Evolutionary conservation across 1,140 invertebrate species (phyloP), one percentile per base, ranked within the genome.

Genomic region (Meloidogyne chitwoodi): DNA sequence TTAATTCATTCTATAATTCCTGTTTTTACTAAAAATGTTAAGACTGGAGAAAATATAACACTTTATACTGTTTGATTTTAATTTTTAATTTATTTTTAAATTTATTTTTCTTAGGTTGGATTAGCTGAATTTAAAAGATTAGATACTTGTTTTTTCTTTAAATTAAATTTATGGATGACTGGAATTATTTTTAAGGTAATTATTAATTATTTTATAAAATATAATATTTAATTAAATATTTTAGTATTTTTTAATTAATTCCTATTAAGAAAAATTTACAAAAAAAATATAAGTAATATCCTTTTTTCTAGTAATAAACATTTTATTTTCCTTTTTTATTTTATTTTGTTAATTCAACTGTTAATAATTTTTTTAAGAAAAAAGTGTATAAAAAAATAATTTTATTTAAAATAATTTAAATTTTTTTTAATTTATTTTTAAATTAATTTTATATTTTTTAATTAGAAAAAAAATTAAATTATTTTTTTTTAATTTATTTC

Each of bases 101-200:
- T 48, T 19, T 19, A 22, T n/a, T 56, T n/a, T 56, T 56, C n/a
- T 8, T n/a, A 56, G 48, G 83, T 83, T 34, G 82, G 83, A 38
- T 61, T 83, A 29, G 80, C 83, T n/a, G 82, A 83, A 27, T 84
- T 85, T 48, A 66, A 56, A 34, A 66, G 41, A 22, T 34, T 85
- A 19, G 76, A 83, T 67, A 85, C 77, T 5, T 83, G 82, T 76
- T 76, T 80, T 31, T 67, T 85, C 34, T 83, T 83, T 68, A 83
- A 83, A 62, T 62, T 77, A 26, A 83, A 83, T 76, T 68, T 83
- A 29, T 83, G 82, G 82, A 79, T 81, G 63, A 81, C 80, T 31
- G 80, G 80, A 61, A 81, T 81, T 68, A 79, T 81, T 19, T 81
- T 81, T 68, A 81, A 81, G 73, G 80, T 83, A 73, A 24, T 19